phyloP scores from a whole-genome alignment of 1,140 invertebrate genomes.

The Scaptomyza hsui region DNA sequence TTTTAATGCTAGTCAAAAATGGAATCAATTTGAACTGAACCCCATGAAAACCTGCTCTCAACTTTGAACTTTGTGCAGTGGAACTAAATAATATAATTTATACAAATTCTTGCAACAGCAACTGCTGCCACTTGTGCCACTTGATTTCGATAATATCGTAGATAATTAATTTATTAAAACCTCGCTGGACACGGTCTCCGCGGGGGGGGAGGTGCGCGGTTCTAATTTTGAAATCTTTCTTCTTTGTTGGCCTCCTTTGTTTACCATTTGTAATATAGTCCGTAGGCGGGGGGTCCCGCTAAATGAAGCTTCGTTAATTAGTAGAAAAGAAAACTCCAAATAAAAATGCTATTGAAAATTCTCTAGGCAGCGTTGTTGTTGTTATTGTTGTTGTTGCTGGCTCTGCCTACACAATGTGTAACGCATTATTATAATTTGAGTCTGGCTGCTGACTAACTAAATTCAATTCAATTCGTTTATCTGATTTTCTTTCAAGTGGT shows the following conservation, averaged over 20 bases:
- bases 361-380: conserved; percentile 10
- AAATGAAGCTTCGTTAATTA: conserved; percentile 56
- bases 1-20: too few species aligned
- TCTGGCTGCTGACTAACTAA: conserved; percentile 34
- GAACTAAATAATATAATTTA: conserved; percentile 14
- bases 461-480: conserved; percentile 69
- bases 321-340: conserved; percentile 12
- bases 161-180: conserved; percentile 60
- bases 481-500: conserved; percentile 67
- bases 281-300: conserved; percentile 26
- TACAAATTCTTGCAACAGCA: conserved; percentile 18
- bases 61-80: conserved; percentile 34
- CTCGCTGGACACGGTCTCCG: conserved; percentile 12
- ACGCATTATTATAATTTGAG: conserved; percentile 57
- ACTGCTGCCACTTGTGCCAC: conserved; percentile 41
- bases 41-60: conserved; percentile 16
- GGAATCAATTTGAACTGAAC: background rate
- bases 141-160: conserved; percentile 48
- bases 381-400: background rate
- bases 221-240: conserved; percentile 36
- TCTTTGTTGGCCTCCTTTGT: conserved; percentile 7
- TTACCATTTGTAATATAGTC: conserved; percentile 8
- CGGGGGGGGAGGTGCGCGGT: conserved; percentile 5
- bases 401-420: conserved; percentile 68
- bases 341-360: conserved; percentile 11